phyloP scores from a whole-genome alignment of 2,888 invertebrate species.

The Metallyticus violacea region DNA sequence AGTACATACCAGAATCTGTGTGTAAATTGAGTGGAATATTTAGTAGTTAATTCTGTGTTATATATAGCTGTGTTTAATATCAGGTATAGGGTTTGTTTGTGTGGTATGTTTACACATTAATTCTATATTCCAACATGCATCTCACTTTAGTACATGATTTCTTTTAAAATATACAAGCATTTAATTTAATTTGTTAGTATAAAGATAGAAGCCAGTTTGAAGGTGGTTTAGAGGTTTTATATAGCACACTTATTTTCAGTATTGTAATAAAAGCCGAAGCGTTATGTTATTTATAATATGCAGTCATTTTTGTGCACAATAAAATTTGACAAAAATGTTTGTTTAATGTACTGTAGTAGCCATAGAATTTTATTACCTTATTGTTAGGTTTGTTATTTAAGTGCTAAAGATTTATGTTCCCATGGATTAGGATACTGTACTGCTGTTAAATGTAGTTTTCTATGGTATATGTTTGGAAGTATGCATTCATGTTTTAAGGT shows the following conservation, averaged over 20 bases:
- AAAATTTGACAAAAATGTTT: background rate
- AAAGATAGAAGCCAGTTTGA: background rate
- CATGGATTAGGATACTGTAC: background rate
- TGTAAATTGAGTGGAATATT: background rate
- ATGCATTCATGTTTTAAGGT: background rate
- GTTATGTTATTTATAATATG: background rate
- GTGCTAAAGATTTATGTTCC: background rate
- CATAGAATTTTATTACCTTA: background rate
- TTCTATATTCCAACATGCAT: background rate
- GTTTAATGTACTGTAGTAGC: background rate
- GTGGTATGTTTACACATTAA: background rate
- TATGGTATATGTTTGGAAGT: background rate
- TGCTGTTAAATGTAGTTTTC: background rate
- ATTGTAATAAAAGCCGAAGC: background rate
- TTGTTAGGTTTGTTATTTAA: background rate
- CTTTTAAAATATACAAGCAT: background rate
- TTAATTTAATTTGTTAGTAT: background rate
- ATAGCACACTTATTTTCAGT: background rate
- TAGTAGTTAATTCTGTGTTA: background rate
- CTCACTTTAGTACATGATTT: background rate
- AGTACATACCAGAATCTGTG: background rate
- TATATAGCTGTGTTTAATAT: background rate
- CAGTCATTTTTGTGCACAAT: background rate
- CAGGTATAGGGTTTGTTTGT: background rate
- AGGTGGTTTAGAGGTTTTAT: background rate